Conservation (phyloP, 2,888 invertebrate genomes). For the Caenorhabditis sp. region DNA sequence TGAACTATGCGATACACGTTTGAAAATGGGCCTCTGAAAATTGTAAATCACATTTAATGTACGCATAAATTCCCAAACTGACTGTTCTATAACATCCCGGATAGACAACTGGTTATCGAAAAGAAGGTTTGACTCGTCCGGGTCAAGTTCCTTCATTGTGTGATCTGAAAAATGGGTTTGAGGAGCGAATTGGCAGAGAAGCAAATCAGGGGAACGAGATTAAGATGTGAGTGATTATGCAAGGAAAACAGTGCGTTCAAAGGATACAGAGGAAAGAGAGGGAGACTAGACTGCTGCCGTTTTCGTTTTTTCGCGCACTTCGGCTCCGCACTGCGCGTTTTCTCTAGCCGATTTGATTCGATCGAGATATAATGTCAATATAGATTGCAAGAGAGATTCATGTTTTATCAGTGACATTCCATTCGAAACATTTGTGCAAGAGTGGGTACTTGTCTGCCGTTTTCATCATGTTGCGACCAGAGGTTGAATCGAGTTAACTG, state of each 20-base stretch:
- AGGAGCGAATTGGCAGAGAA: background rate
- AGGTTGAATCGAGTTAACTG: no score
- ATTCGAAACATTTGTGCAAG: conserved; percentile 2
- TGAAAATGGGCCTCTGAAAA: conserved; percentile 55
- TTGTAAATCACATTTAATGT: background rate
- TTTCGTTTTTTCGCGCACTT: conserved; percentile 24
- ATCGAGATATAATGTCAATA: conserved; percentile 50
- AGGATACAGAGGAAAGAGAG: conserved; percentile 17
- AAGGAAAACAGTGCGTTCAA: conserved; percentile 80
- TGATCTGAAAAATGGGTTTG: conserved; percentile 8
- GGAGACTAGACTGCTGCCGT: conserved; percentile 6
- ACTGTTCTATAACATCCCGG: conserved; percentile 59
- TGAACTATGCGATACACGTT: conserved; percentile 52
- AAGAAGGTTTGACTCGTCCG: conserved; percentile 57
- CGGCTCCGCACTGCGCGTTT: conserved; percentile 21
- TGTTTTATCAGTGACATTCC: conserved; percentile 51
- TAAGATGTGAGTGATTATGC: conserved; percentile 84
- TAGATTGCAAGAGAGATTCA: conserved; percentile 48
- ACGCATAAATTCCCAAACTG: conserved; percentile 7
- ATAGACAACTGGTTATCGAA: conserved; percentile 41
- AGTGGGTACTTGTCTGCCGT: conserved; percentile 38
- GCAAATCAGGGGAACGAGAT: background rate
- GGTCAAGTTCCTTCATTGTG: conserved; percentile 59
- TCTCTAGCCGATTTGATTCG: conserved; percentile 42
- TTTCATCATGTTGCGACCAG: background rate